Base-by-base conservation (phyloP, 64 coral and sea anemone genomes). In the Hydrozoanthus tunicans region DNA sequence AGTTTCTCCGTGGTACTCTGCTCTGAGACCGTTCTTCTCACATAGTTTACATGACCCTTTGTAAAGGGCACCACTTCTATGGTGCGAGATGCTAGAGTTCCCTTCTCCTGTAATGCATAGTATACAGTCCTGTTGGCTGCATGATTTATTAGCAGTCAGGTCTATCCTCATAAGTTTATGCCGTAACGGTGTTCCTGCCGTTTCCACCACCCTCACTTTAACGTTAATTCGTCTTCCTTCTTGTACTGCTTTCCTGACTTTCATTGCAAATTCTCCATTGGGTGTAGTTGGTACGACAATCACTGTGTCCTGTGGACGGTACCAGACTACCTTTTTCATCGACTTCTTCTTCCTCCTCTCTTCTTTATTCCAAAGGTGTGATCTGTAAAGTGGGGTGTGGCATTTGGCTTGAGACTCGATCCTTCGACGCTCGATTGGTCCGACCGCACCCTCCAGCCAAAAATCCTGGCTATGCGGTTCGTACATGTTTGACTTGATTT, bases 1-100 rank as follows among this genome's bases (percentile, higher is more conserved):
- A 43, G 77, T 59, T 82, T 82, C 79, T 82, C 79, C 79, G 26
- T 82, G 79, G 62, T 82, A 82, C 51, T 82, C 79, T 82, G 79
- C 56, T 60, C 54, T 43, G 32, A 43, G 32, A 43, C 32, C 32
- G 2, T 43, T 43, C 32, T 43, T 43, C 32, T 43, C 32, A 43
- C 32, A 43, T 43, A 43, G 32, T 43, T 43, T 43, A 43, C 0
- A 43, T 43, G 32, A 43, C 32, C 80, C 80, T 82, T 60, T 82
- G 58, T 82, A 82, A 9, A 63, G 57, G 54, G 80, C 58, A 58
- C 80, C 80, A 82, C 80, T 82, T 62, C 80, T 82, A 60, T 82
- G 76, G 76, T 56, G 52, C 9, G 51, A 78, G 53, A 9, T 56
- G 53, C 76, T 78, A 56, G 51, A 55, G 10, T 75, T 75, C 24